Conservation (phyloP, 2,888 invertebrate species). For the Drosophila anceps region DNA sequence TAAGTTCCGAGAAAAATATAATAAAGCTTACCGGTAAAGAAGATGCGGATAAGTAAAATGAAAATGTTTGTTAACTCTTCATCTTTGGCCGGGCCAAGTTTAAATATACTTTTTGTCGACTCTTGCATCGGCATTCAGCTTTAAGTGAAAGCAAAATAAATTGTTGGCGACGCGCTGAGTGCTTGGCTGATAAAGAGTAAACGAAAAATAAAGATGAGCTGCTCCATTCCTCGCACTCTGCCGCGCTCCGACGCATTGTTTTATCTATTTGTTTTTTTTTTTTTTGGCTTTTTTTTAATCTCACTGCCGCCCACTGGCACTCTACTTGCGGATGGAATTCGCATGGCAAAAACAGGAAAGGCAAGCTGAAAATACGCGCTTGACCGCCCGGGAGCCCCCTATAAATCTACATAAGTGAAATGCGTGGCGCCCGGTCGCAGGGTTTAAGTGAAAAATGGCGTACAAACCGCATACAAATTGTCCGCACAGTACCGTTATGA, state of each 20-base stretch:
- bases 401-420: constrained; percentile 77
- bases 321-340: neutral
- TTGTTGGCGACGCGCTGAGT: constrained; percentile 3
- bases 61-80: neutral
- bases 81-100: neutral
- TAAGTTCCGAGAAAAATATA: neutral
- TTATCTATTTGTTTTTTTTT: constrained; percentile 26
- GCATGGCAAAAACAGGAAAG: constrained; percentile 1
- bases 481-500: constrained; percentile 49
- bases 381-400: constrained; percentile 38
- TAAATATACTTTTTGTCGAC: neutral
- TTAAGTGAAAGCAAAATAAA: constrained; percentile 14
- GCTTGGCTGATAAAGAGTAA: constrained; percentile 9
- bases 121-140: neutral
- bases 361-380: constrained; percentile 35
- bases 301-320: constrained; percentile 11
- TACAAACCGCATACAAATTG: constrained; percentile 80
- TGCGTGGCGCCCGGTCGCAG: constrained; percentile 45
- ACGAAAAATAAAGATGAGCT: neutral
- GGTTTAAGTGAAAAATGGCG: constrained; percentile 76
- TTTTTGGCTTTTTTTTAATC: constrained; percentile 16
- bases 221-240: no score
- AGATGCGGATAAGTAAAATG: neutral
- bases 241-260: constrained; percentile 5
- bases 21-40: neutral